Percentiles rank a stretch among this genome's conserved stretches.
These are phyloP conservation scores for Dolomedes plantarius DNA, from an alignment of 2,888 invertebrate genomes.

Conservation along the genomic window DNA sequence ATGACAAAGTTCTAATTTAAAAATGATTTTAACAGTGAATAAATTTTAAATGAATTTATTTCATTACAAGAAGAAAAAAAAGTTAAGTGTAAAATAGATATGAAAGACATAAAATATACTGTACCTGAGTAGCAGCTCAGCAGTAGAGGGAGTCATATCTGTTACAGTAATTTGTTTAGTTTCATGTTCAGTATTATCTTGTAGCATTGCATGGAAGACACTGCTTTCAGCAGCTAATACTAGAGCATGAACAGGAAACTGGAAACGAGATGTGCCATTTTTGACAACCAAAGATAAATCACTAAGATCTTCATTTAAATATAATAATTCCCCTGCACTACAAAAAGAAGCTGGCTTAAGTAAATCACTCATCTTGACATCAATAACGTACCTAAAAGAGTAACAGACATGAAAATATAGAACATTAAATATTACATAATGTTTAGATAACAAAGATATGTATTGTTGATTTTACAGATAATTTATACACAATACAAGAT, in stretches of 20 bases:
- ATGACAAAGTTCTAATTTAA: too few species aligned
- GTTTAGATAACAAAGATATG: too few species aligned
- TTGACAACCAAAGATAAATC: constrained; percentile 41
- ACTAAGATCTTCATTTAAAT: constrained; percentile 51
- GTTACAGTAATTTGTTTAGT: constrained; percentile 31
- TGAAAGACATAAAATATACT: too few species aligned
- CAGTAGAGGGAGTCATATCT: constrained; percentile 44
- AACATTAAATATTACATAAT: too few species aligned
- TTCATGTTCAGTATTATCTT: constrained; percentile 10
- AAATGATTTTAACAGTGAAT: too few species aligned
- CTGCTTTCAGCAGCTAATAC: constrained; percentile 47
- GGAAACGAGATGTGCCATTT: constrained; percentile 26
- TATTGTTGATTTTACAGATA: too few species aligned
- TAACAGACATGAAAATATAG: too few species aligned
- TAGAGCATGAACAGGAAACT: constrained; percentile 53
- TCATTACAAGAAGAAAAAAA: too few species aligned
- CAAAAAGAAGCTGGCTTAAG: constrained; percentile 39
- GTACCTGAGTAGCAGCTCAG: constrained; percentile 49
- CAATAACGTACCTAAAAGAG: too few species aligned
- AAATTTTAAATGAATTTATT: too few species aligned
- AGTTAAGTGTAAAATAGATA: too few species aligned
- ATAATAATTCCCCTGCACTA: constrained; percentile 45
- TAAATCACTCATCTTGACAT: constrained; percentile 35
- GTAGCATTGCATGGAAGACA: constrained; percentile 26
- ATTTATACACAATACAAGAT: too few species aligned